Evolutionary conservation across 1,140 invertebrate genomes (phyloP), one percentile per base, ranked within the genome.

Genomic region (Drosophila dunni): DNA sequence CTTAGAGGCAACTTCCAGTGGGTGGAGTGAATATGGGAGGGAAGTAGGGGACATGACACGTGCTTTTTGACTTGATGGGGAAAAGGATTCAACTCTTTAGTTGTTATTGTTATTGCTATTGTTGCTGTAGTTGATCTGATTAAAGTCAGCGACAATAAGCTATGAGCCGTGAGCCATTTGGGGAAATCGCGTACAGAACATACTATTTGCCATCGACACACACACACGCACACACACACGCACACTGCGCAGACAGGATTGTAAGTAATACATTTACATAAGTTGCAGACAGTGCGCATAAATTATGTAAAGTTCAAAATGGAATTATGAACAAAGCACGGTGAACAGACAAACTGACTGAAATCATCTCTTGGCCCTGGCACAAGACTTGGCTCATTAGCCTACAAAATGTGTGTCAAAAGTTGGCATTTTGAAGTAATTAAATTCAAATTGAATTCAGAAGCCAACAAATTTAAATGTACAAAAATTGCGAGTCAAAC

Each of bases 391-490:
- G 69, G 24, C 62, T 65, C 62, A 72, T 72, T 72, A 64, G 51
- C 56, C 36, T 4, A 8, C 51, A 38, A 48, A 78, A 75, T 82
- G 63, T 82, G 75, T 78, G 79, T 78, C 79, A 78, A 71, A 82
- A 82, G 79, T 82, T 82, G 57, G 24, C 70, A 82, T 82, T 82
- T 70, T 24, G 57, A 78, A 82, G 79, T 82, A 82, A 82, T 82
- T 82, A 82, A 82, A 82, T 82, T 78, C 63, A 82, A 82, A 82
- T 82, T 82, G 75, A 75, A 82, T 82, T 82, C 62, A 70, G 45
- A 57, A 72, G 56, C 33, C 58, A 63, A 62, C 24, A 53, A 51
- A 51, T 61, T 57, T 10, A 7, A 33, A 33, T 8, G 34, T n/a
- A 44, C 40, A 11, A 46, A 7, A 65, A 77, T 50, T 29, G 50